A percentile compares a stretch with the other conserved stretches of the same genome.
These are phyloP conservation scores for Leptothorax acervorum DNA, from an alignment of 2,888 invertebrate species.

Conservation along the genomic window DNA sequence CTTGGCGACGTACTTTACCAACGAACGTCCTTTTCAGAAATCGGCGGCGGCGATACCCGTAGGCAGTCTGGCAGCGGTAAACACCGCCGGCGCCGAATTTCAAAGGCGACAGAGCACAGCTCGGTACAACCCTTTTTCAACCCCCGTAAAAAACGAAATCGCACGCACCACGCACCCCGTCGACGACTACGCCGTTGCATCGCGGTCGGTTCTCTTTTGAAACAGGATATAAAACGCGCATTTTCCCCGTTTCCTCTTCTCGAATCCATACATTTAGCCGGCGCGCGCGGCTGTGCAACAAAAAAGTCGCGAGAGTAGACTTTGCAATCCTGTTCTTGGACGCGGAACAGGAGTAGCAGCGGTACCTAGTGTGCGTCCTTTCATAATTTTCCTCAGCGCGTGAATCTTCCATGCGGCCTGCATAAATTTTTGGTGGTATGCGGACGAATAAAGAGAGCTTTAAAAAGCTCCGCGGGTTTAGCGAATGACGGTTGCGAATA, in stretches of 20 bases:
- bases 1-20: slow-evolving; percentile 61
- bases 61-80: slow-evolving; percentile 9
- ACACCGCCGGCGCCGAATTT: slow-evolving; percentile 58
- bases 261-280: slow-evolving; percentile 46
- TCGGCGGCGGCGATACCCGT: not conserved
- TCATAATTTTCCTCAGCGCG: slow-evolving; percentile 45
- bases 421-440: slow-evolving; percentile 36
- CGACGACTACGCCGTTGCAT: slow-evolving; percentile 15
- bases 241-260: slow-evolving; percentile 47
- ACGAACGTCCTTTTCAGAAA: slow-evolving; percentile 60
- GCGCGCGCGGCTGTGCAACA: slow-evolving; percentile 31
- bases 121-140: not conserved
- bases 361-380: slow-evolving; percentile 22
- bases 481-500: slow-evolving; percentile 26
- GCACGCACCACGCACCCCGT: not conserved
- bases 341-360: slow-evolving; percentile 5
- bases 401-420: slow-evolving; percentile 45
- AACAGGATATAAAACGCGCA: slow-evolving; percentile 69
- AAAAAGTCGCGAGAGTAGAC: slow-evolving; percentile 33
- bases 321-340: slow-evolving; percentile 33
- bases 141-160: slow-evolving; percentile 25
- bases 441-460: slow-evolving; percentile 33
- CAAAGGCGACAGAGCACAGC: slow-evolving; percentile 61
- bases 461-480: not conserved
- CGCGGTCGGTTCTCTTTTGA: slow-evolving; percentile 57